Evolutionary conservation across 1,140 invertebrate species (phyloP), one percentile per base, ranked within the genome.

Genomic region (Bombus consobrinus): DNA sequence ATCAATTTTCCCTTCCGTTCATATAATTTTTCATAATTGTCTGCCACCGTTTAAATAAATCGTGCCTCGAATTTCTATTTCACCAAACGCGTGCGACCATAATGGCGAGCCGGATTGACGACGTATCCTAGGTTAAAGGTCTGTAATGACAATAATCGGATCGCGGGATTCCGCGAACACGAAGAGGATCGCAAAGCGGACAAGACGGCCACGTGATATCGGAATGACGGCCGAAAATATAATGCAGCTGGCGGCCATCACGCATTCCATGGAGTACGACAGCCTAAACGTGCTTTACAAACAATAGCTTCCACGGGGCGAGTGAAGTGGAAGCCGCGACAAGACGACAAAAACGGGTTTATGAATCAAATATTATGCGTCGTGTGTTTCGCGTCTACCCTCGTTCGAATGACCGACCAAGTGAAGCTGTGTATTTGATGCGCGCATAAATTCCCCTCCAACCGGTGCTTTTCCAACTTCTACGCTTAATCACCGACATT

Each of bases 351-450:
- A 83, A 83, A 83, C 62, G 47, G 57, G 41, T 77, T 83, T 72
- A 77, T 83, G 85, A 86, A 86, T 83, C 80, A 83, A 77, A 83
- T 68, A 86, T 83, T 75, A 72, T 64, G 85, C 57, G 34, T 39
- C 32, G 28, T 62, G 57, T 41, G 22, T 53, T n/a, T 28, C 69
- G 25, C 32, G 39, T 28, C 34, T 25, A 13, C 57, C n/a, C 32
- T 15, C 32, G 76, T 79, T 78, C 22, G 43, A 79, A 84, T n/a
- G 25, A 13, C 59, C 32, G 41, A 8, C 59, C 18, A 39, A 43
- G 13, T 6, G 41, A 53, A n/a, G 37, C 39, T 32, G 32, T 39
- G 78, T 22, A 28, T 34, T 25, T 39, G 57, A 57, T 66, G 76
- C 62, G 62, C 28, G n/a, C n/a, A 43, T 43, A 25, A 78, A 78